Base-by-base conservation (phyloP, 2,888 invertebrate genomes). In the Callyntrura sp. region DNA sequence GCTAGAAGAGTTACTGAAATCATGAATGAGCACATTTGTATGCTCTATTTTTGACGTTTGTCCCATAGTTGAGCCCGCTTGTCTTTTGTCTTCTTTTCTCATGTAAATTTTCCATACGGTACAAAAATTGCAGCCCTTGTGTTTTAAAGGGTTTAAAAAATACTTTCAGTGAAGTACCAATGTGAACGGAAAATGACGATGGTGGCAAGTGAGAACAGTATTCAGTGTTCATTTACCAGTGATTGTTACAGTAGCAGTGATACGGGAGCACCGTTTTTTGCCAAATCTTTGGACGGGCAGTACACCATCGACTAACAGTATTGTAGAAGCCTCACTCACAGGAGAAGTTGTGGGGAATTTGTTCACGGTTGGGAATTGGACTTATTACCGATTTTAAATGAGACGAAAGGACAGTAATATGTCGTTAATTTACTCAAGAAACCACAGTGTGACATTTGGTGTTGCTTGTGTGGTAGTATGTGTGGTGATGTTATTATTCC, bases 381-480 rank as follows among this genome's bases (percentile, higher is more conserved):
- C 0, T 8, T 25, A 14, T 11, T 25, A 4, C 12, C 25, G n/a
- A n/a, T n/a, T n/a, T 28, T 62, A 35, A 70, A 84, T 73, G 76
- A 73, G 76, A 76, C 55, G 43, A 0, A 73, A 78, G 20, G 79
- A 79, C 51, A 14, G 12, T 45, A 48, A 6, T n/a, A 86, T 86
- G 86, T 79, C 86, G 5, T 12, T 86, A 35, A 65, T 79, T 14
- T 35, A 90, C 35, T 85, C 85, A 8, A 82, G 93, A 70, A 89
- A 90, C 81, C 91, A 93, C 81, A 86, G 90, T 81, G 87, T 93
- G 4, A 93, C 91, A 43, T 90, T 91, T 88, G 91, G 90, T 25
- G 90, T 92, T 12, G 89, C 86, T 6, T 86, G 83, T 68, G 88
- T 90, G 8, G 76, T 93, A 23, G 78, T 92, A 4, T 91, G 90